These are phyloP conservation scores for Limnodromus scolopaceus DNA, from an alignment of 2,797 vertebrate species.

Conservation along the genomic window DNA sequence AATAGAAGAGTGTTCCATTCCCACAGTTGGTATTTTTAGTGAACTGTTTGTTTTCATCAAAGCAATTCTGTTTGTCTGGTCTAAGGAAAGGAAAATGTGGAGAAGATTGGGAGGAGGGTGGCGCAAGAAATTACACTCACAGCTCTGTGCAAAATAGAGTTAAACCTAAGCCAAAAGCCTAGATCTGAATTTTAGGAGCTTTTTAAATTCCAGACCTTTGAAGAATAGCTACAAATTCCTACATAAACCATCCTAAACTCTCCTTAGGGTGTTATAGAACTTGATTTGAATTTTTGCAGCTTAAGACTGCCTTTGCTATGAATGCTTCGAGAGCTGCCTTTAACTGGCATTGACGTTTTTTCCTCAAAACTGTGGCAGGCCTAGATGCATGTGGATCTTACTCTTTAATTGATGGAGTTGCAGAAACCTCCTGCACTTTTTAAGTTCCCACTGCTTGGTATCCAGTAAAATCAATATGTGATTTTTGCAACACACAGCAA, in stretches of 20 bases:
- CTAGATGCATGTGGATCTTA: rapidly evolving
- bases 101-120: background rate
- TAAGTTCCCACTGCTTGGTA: background rate
- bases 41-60: background rate
- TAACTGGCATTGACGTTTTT: background rate
- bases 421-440: background rate
- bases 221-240: background rate
- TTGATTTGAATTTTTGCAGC: background rate
- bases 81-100: background rate
- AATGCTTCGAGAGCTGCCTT: background rate
- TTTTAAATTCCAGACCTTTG: background rate
- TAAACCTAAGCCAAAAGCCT: background rate
- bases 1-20: background rate
- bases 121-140: background rate
- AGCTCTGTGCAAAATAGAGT: background rate
- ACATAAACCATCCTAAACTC: background rate
- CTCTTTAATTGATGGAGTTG: rapidly evolving
- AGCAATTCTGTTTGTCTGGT: background rate
- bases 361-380: background rate
- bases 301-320: background rate
- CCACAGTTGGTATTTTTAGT: background rate
- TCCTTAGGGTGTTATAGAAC: background rate
- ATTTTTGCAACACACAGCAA: background rate
- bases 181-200: background rate
- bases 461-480: background rate